A percentile compares a stretch with the other conserved stretches of the same genome.
Evolutionary conservation across 92 coral and sea anemone species (phyloP).

Genomic region (Porites divaricata): DNA sequence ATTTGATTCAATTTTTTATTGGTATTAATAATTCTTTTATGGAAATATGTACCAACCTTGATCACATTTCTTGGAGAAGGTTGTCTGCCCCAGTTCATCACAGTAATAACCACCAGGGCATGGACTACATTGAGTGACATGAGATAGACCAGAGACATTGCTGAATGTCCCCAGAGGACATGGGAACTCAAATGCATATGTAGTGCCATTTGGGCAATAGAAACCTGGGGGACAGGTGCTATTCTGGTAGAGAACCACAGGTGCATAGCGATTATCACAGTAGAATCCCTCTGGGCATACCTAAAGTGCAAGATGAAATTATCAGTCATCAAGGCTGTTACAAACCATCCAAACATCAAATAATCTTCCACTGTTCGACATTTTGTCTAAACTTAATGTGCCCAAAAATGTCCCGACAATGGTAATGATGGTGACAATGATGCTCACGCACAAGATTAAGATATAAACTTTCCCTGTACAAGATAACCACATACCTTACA

Average conservation of each 20-base stretch:
- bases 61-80: slow-evolving; percentile 73
- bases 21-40: too few species aligned
- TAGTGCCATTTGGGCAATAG: slow-evolving; percentile 88
- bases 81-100: slow-evolving; percentile 92
- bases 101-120: slow-evolving; percentile 97
- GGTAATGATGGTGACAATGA: background rate
- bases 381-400: too few species aligned
- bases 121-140: slow-evolving; percentile 79
- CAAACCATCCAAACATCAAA: background rate
- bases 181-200: slow-evolving; percentile 76
- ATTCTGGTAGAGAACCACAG: slow-evolving; percentile 90
- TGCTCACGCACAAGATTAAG: background rate
- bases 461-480: background rate
- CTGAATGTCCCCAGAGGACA: slow-evolving; percentile 97
- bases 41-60: slow-evolving; percentile 65
- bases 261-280: slow-evolving; percentile 91
- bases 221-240: slow-evolving; percentile 96
- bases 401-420: too few species aligned
- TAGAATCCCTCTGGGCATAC: slow-evolving; percentile 88
- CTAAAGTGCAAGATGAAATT: slow-evolving; percentile 32
- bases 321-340: background rate
- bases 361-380: too few species aligned
- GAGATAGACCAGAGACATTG: slow-evolving; percentile 67
- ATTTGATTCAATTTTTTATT: too few species aligned
- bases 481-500: slow-evolving; percentile 76